Conservation (phyloP, 2,113 vertebrate genomes). For the Athene cunicularia region DNA sequence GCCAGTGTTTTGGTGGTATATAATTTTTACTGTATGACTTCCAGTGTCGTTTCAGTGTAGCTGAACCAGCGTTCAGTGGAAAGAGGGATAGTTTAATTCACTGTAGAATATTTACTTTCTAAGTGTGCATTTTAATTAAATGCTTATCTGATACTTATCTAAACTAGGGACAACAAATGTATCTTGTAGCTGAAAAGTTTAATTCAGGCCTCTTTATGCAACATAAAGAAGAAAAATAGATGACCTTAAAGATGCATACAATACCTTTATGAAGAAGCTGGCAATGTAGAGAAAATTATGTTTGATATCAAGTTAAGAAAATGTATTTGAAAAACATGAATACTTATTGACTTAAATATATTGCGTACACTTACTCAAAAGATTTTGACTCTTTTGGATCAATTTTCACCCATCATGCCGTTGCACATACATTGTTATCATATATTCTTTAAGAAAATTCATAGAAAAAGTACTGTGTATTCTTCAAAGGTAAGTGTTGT, state of each 20-base stretch:
- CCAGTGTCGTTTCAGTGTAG: not conserved
- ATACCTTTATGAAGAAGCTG: not conserved
- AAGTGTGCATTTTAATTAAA: not conserved
- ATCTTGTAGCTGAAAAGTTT: not conserved
- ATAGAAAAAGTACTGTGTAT: slow-evolving; percentile 35
- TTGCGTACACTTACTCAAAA: not conserved
- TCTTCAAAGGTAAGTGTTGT: slow-evolving; percentile 40
- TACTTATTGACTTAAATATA: not conserved
- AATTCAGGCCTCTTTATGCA: slow-evolving; percentile 9
- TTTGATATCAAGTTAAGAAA: not conserved
- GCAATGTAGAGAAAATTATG: not conserved
- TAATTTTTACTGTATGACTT: not conserved
- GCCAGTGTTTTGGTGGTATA: not conserved
- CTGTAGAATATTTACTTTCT: not conserved
- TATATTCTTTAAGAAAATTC: slow-evolving; percentile 13
- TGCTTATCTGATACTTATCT: not conserved
- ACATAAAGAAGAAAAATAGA: not conserved
- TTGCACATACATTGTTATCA: not conserved
- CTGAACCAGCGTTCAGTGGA: not conserved
- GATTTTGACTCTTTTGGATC: not conserved
- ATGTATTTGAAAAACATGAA: not conserved
- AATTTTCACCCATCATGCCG: not conserved
- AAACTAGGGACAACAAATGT: not conserved
- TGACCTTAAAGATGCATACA: not conserved
- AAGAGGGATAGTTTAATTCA: not conserved